These are phyloP conservation scores for Drosophila athabasca DNA, from an alignment of 1,140 invertebrate genomes.

Conservation along the genomic window DNA sequence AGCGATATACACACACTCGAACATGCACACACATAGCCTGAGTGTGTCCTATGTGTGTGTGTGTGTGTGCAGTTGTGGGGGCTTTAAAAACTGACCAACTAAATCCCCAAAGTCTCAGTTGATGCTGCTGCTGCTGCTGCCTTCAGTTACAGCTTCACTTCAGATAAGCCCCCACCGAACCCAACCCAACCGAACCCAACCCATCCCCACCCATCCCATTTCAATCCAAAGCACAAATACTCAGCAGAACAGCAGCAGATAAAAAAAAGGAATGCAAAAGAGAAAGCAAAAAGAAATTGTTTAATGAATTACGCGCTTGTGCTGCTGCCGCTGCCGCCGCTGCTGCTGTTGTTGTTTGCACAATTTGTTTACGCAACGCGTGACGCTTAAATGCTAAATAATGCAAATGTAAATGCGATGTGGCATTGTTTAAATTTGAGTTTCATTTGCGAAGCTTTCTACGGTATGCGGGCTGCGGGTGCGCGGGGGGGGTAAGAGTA, in stretches of 20 bases:
- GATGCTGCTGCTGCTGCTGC: neutral
- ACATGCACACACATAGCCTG: constrained; percentile 26
- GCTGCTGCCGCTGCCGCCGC: constrained; percentile 30
- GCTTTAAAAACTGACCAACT: constrained; percentile 69
- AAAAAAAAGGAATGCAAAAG: constrained; percentile 36
- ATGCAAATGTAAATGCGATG: constrained; percentile 75
- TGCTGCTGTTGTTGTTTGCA: constrained; percentile 61
- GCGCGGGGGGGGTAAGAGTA: no score
- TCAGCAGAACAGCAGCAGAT: constrained; percentile 4
- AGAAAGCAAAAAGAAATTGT: constrained; percentile 34
- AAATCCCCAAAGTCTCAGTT: constrained; percentile 52
- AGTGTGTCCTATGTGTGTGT: constrained; percentile 19
- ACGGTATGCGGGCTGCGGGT: no score
- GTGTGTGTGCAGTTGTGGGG: constrained; percentile 32
- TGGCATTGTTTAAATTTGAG: constrained; percentile 64
- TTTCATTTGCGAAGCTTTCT: constrained; percentile 30
- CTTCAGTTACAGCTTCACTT: constrained; percentile 32
- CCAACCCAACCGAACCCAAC: neutral
- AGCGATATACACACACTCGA: constrained; percentile 29
- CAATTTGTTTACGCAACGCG: constrained; percentile 81
- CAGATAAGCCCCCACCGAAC: constrained; percentile 22
- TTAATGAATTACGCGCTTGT: constrained; percentile 77
- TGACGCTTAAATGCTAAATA: constrained; percentile 82
- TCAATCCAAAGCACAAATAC: constrained; percentile 12
- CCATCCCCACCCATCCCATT: constrained; percentile 1